Base-by-base conservation (phyloP, 2,888 invertebrate genomes). In the Melanargia galathea region DNA sequence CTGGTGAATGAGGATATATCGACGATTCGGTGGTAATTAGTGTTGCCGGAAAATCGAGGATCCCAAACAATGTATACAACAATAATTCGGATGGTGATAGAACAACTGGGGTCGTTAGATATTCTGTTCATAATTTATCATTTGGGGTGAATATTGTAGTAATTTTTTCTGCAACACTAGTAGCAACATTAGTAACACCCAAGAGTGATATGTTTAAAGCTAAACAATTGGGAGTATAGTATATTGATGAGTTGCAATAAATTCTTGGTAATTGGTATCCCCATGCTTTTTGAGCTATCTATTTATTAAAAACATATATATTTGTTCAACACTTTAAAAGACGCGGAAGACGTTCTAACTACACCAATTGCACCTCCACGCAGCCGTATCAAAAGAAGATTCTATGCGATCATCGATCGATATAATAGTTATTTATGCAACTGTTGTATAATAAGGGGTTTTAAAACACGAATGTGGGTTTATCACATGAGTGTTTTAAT, bases 361-460 rank as follows among this genome's bases (percentile, higher is more conserved):
- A 59, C 67, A 67, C 67, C 59, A 65, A 61, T 38, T 58, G 62
- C 60, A 67, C 64, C 16, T 38, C 51, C 63, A 63, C 64, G 57
- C n/a, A n/a, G n/a, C 46, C 58, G 51, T 49, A 51, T 55, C 26
- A 18, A 60, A 54, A 38, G 46, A 46, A 52, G 16, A 46, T 26
- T 62, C 38, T 55, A 56, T 67, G 54, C 67, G 51, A 67, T 64
- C 60, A 66, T 49, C 67, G 51, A 67, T 64, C 60, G 67, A 71
- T 75, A 69, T 65, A 69, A 20, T n/a, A n/a, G n/a, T n/a, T n/a
- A n/a, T n/a, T n/a, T n/a, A n/a, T n/a, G n/a, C n/a, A n/a, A n/a
- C n/a, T n/a, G n/a, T n/a, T n/a, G n/a, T n/a, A n/a, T n/a, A n/a
- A n/a, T n/a, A n/a, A n/a, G n/a, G n/a, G n/a, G n/a, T n/a, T n/a